Percentiles rank a stretch among this genome's conserved stretches.
Evolutionary conservation across 2,797 vertebrate species (phyloP).

Genomic region (Hippopotamyrus pictus): DNA sequence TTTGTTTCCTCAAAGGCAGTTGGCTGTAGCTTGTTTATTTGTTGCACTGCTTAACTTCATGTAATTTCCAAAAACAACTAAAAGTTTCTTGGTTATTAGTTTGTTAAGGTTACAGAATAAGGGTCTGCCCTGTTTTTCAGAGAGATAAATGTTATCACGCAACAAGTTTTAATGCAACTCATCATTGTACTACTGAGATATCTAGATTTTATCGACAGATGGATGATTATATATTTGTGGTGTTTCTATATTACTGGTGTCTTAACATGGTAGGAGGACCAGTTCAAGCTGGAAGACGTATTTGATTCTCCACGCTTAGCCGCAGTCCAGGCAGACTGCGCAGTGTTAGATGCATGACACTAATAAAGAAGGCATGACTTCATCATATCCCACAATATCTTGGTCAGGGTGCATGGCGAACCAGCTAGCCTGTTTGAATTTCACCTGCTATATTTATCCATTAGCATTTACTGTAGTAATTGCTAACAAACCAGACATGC

Average conservation of each 20-base stretch:
- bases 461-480: not conserved
- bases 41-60: not conserved
- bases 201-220: not conserved
- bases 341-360: not conserved
- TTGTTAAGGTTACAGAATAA: not conserved
- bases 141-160: not conserved
- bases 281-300: not conserved
- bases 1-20: not conserved
- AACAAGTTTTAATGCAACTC: not conserved
- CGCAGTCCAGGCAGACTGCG: not conserved
- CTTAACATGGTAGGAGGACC: not conserved
- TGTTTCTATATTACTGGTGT: not conserved
- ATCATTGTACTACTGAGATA: not conserved
- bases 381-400: not conserved
- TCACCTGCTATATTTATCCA: not conserved
- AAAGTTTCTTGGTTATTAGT: not conserved
- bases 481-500: not conserved
- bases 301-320: not conserved
- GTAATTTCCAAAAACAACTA: not conserved
- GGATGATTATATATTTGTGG: not conserved
- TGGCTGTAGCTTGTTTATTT: not conserved
- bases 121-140: not conserved
- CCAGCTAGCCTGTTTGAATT: not conserved
- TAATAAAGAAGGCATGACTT: not conserved
- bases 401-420: not conserved